Evolutionary conservation across 2,888 invertebrate genomes (phyloP), one percentile per base, ranked within the genome.

Genomic region (Apotomis capreana): DNA sequence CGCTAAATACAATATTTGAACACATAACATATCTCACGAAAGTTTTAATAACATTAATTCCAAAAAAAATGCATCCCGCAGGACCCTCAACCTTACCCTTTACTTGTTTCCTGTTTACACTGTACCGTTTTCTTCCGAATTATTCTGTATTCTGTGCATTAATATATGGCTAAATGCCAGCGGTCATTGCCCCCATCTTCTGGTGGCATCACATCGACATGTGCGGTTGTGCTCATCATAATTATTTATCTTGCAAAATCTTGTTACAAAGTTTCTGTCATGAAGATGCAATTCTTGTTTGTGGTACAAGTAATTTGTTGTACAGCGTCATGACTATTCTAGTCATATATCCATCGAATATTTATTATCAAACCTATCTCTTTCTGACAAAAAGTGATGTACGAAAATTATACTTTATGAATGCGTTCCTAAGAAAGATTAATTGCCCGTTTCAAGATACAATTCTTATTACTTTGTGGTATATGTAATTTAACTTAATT

Each of bases 191-290:
- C 65, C 65, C 44, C 65, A 46, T n/a, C 65, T 57, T 46, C 9
- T n/a, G 44, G 46, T 65, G 65, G 44, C 55, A 46, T 65, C 65
- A 65, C n/a, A 65, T 57, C 55, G 26, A 26, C n/a, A 55, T n/a
- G 54, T 65, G 65, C 65, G 65, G 65, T 65, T 65, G 46, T 46
- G 10, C 46, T 65, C 26, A n/a, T 26, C 65, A 65, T 65, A 55
- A 65, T 65, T 65, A 65, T n/a, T n/a, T 46, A 9, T 46, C 55
- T 65, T 65, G 65, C 65, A 65, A 65, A 57, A 65, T 55, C n/a
- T 65, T 40, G 46, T 65, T 55, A 55, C 46, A 26, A 26, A 46
- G 65, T 57, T 57, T 57, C 46, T 26, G 26, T 64, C 55, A 64
- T 63, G 26, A 63, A 63, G 6, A 52, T 64, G 55, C 54, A 64